A percentile compares a stretch with the other conserved stretches of the same genome.
phyloP scores from a whole-genome alignment of 2,888 invertebrate genomes.

The Drosophila hamatofila region DNA sequence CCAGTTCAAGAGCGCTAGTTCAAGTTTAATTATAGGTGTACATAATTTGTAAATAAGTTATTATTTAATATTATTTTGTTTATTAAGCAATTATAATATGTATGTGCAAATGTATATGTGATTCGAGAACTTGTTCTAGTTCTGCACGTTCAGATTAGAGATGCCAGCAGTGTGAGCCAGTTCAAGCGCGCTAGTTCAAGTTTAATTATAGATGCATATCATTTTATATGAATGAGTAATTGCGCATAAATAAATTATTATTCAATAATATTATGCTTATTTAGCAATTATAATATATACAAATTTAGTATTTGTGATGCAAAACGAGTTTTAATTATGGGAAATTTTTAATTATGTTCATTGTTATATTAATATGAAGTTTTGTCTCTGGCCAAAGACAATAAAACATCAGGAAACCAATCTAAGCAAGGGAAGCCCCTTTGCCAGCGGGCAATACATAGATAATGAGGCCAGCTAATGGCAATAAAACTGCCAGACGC shows the following conservation, averaged over 20 bases:
- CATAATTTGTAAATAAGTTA: no score
- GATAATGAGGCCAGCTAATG: constrained; percentile 59
- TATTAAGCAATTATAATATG: no score
- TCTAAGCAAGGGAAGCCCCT: background rate
- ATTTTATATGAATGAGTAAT: background rate
- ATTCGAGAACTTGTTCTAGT: no score
- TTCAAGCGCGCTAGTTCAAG: constrained; percentile 26
- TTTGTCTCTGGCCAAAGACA: background rate
- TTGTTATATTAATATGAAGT: background rate
- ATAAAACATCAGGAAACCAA: constrained; percentile 27
- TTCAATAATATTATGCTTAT: background rate
- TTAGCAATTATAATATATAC: background rate
- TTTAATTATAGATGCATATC: background rate
- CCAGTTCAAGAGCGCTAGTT: constrained; percentile 34
- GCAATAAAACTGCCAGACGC: constrained; percentile 55
- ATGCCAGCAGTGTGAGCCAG: constrained; percentile 37
- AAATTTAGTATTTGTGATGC: background rate
- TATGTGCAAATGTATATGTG: no score
- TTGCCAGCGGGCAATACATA: constrained; percentile 25
- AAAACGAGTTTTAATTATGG: background rate
- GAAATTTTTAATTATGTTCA: background rate
- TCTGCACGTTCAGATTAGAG: no score
- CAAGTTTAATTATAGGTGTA: background rate
- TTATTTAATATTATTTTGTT: background rate
- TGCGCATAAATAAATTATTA: background rate